Evolutionary conservation across 1,140 invertebrate genomes (phyloP).

Genomic region (Scaptomyza hsui): DNA sequence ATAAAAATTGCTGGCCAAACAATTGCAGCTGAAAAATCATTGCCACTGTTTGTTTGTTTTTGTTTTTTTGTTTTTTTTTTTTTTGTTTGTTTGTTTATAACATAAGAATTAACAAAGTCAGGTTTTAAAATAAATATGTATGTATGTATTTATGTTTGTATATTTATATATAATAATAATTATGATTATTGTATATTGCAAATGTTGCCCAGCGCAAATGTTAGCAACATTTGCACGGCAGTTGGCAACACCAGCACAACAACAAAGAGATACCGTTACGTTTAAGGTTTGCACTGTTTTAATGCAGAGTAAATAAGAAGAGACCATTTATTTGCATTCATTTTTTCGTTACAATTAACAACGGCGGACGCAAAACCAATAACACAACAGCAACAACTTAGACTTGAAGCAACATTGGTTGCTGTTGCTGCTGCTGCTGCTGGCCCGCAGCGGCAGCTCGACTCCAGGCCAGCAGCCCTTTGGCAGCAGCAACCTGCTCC

Average conservation of each 20-base stretch:
- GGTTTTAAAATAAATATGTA: constrained; percentile 77
- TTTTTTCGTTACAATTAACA: constrained; percentile 33
- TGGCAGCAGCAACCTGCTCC: constrained; percentile 62
- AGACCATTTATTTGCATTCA: constrained; percentile 72
- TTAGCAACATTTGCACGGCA: constrained; percentile 77
- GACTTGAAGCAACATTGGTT: constrained; percentile 57
- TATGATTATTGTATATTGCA: constrained; percentile 72
- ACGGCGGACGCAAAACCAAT: constrained; percentile 25
- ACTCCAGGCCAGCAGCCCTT: constrained; percentile 69
- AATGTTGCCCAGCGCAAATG: constrained; percentile 78
- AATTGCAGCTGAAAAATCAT: constrained; percentile 31
- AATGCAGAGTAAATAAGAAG: constrained; percentile 80
- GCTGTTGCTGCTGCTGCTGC: constrained; percentile 56
- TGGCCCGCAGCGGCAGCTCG: constrained; percentile 56
- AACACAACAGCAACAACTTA: constrained; percentile 28
- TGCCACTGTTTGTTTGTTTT: constrained; percentile 44
- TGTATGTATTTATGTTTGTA: constrained; percentile 59
- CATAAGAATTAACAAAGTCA: constrained; percentile 81
- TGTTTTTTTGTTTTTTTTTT: constrained; percentile 22
- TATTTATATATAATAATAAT: constrained; percentile 60
- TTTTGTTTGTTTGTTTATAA: constrained; percentile 51
- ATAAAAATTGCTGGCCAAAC: constrained; percentile 61
- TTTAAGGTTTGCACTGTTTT: constrained; percentile 70
- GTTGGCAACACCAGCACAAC: constrained; percentile 79
- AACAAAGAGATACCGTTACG: constrained; percentile 81